Base-by-base conservation (phyloP, 1,140 invertebrate species). In the Neodiprion pinetum region DNA sequence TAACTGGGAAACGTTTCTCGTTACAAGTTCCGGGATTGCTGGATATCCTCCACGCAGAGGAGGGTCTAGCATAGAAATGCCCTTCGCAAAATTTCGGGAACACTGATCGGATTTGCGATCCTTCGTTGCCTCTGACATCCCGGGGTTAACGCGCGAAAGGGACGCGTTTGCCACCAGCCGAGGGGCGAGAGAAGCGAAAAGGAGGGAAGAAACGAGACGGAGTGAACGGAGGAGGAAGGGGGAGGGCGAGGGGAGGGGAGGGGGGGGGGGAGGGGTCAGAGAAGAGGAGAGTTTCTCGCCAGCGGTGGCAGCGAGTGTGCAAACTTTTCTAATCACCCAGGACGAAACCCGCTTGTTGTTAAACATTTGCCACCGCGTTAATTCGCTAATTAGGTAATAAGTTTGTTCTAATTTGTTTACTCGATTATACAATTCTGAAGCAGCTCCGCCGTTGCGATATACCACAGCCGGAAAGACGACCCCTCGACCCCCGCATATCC, bases 301-400 rank as follows among this genome's bases (percentile, higher is more conserved):
- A 40, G 28, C 28, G 28, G 53, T 14, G 53, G 53, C 53, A 12
- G 11, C 53, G 53, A 12, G 53, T 14, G 53, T 61, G 28, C 28
- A 61, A 61, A 61, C 53, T 61, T 61, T 61, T 61, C 53, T 61
- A 61, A 61, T 61, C 53, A 61, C 53, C 53, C 53, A 61, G 53
- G 53, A 61, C 53, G 53, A 61, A 61, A 14, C 11, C 11, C 8
- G 53, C 53, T 61, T 17, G 53, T 61, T 61, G 5, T 61, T 61
- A 61, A 61, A 61, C 53, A 61, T 61, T 61, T 61, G 53, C 53
- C 53, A 61, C 11, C 53, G 53, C 53, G 53, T 61, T 61, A 61
- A 61, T 61, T 61, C 53, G 53, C 53, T 61, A 61, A 61, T 61
- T 61, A 61, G 53, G 53, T 61, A 61, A 61, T 61, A 61, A 61